A percentile compares a stretch with the other conserved stretches of the same genome.
Evolutionary conservation across 2,113 vertebrate genomes (phyloP).

Genomic region (Raphicerus campestris): DNA sequence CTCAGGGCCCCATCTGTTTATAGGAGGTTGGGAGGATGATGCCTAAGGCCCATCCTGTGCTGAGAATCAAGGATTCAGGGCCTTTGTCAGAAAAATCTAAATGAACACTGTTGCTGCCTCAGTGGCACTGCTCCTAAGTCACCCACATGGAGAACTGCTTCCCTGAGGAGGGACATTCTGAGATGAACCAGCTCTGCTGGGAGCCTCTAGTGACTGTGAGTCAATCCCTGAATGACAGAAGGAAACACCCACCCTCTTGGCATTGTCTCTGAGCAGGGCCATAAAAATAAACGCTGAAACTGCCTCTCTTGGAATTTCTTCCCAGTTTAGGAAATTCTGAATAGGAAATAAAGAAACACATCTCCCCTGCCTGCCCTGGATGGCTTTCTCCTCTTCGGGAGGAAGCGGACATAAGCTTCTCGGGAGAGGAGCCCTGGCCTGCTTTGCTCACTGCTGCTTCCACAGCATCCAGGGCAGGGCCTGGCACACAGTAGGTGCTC

Average conservation of each 20-base stretch:
- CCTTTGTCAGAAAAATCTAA: not conserved
- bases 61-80: not conserved
- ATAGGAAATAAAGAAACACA: not conserved
- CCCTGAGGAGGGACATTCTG: not conserved
- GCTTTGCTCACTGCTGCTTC: not conserved
- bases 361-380: accelerated
- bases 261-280: accelerated
- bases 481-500: not conserved
- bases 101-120: not conserved
- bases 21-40: accelerated
- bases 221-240: too few species aligned
- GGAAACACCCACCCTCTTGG: accelerated
- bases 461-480: not conserved
- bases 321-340: not conserved
- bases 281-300: too few species aligned
- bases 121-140: accelerated
- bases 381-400: accelerated
- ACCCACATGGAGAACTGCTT: not conserved
- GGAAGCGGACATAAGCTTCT: accelerated
- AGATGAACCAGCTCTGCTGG: accelerated
- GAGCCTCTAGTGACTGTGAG: too few species aligned
- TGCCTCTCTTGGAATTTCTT: not conserved
- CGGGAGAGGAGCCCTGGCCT: accelerated
- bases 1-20: not conserved
- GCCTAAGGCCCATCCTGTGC: accelerated